These are phyloP conservation scores for Betta splendens DNA, from an alignment of 2,797 vertebrate species.

Conservation along the genomic window DNA sequence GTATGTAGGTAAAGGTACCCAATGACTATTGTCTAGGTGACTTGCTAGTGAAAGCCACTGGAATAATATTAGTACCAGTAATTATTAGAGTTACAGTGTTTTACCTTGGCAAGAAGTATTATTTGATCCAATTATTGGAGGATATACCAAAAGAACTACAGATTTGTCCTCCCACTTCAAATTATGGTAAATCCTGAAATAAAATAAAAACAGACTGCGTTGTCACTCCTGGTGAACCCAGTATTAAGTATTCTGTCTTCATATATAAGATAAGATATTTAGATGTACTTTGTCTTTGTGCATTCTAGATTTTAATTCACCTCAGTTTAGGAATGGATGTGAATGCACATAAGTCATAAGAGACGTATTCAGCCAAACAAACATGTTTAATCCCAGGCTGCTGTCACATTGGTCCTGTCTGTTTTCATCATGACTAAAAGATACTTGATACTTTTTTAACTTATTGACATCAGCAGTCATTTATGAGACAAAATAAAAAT, in stretches of 20 bases:
- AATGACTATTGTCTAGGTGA: conserved; percentile 43
- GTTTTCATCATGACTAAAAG: conserved; percentile 19
- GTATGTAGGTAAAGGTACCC: conserved; percentile 49
- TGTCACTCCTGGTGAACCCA: conserved; percentile 21
- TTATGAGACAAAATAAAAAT: conserved; percentile 43
- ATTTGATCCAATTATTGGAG: conserved; percentile 55
- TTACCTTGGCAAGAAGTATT: conserved; percentile 26
- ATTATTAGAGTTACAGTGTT: conserved; percentile 52
- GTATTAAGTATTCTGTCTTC: conserved; percentile 17
- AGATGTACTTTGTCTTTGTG: conserved; percentile 43
- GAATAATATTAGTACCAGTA: conserved; percentile 45
- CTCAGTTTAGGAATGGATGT: too few relatives aligned
- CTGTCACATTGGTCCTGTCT: conserved; percentile 58
- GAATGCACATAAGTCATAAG: conserved; percentile 48
- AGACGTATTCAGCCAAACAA: conserved; percentile 30
- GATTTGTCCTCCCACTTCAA: conserved; percentile 19
- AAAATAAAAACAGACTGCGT: conserved; percentile 15
- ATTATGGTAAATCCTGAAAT: conserved; percentile 28
- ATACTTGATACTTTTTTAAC: conserved; percentile 51
- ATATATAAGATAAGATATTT: conserved; percentile 22
- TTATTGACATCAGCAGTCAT: conserved; percentile 39
- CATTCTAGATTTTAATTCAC: too few relatives aligned
- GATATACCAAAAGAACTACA: conserved; percentile 45
- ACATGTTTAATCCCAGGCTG: too few relatives aligned
- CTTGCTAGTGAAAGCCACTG: conserved; percentile 49